These are phyloP conservation scores for Climacteris rufus DNA, from an alignment of 2,113 vertebrate genomes.

Conservation along the genomic window DNA sequence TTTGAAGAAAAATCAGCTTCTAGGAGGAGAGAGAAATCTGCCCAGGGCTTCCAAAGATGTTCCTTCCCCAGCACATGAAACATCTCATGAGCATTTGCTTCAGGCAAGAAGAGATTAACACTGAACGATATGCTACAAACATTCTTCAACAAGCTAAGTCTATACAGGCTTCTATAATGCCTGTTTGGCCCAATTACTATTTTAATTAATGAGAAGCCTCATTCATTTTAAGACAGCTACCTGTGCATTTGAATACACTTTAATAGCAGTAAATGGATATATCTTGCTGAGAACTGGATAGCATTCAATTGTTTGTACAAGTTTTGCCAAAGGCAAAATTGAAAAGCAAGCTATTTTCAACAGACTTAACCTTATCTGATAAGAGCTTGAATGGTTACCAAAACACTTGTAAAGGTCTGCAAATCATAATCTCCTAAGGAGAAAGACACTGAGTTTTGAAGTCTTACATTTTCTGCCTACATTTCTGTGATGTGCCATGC, in stretches of 20 bases:
- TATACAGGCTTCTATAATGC: background rate
- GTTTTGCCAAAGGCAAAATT: background rate
- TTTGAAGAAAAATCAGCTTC: background rate
- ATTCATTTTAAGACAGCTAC: background rate
- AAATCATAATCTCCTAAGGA: background rate
- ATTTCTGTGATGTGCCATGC: background rate
- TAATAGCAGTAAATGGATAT: background rate
- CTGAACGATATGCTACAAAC: background rate
- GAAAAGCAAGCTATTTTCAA: slow-evolving; percentile 12
- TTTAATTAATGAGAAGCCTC: background rate
- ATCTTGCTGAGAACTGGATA: background rate
- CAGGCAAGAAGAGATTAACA: background rate
- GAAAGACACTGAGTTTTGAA: background rate
- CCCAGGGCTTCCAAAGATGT: background rate
- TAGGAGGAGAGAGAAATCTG: background rate
- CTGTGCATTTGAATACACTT: background rate
- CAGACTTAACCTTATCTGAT: background rate
- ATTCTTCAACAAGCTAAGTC: background rate
- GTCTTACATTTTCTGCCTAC: background rate
- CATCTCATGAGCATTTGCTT: background rate
- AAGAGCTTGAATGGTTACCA: background rate
- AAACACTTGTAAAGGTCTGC: background rate
- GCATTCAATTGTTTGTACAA: background rate
- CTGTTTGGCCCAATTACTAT: background rate
- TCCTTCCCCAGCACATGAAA: background rate